Evolutionary conservation across 2,797 vertebrate genomes (phyloP).

Genomic region (Fratercula arctica): DNA sequence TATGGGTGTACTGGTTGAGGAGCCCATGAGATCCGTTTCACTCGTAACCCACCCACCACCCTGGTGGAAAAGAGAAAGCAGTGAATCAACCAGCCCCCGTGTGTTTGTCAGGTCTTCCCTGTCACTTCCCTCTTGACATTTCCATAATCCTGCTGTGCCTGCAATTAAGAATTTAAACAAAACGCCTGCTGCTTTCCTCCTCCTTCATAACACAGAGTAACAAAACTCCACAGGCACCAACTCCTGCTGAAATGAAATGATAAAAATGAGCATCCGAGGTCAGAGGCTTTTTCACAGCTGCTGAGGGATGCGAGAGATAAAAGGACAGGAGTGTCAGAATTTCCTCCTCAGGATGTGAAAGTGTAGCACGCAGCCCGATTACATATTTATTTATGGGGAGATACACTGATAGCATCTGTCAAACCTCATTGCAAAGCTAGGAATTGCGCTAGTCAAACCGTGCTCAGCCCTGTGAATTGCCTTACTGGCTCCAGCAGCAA

Average conservation of each 20-base stretch:
- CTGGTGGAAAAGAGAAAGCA: not conserved
- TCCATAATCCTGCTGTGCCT: slow-evolving; percentile 58
- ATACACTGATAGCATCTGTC: slow-evolving; percentile 34
- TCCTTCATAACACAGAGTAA: not conserved
- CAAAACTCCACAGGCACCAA: slow-evolving; percentile 26
- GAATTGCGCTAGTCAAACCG: not conserved
- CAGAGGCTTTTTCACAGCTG: slow-evolving; percentile 46
- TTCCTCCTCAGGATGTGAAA: slow-evolving; percentile 6
- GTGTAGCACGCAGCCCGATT: not conserved
- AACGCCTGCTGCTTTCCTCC: slow-evolving; percentile 53
- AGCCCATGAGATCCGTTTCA: not conserved
- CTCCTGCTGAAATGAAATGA: not conserved
- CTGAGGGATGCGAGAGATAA: slow-evolving; percentile 24
- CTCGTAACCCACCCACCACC: not conserved
- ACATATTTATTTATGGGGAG: slow-evolving; percentile 44
- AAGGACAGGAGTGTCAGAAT: slow-evolving; percentile 55
- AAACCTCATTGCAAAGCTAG: slow-evolving; percentile 1
- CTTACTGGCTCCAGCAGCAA: not conserved
- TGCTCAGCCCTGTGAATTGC: not conserved
- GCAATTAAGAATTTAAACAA: slow-evolving; percentile 67
- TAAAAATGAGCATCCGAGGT: slow-evolving; percentile 24
- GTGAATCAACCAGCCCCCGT: not conserved
- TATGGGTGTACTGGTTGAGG: not conserved
- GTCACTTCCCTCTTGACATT: slow-evolving; percentile 60
- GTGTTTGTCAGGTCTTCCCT: slow-evolving; percentile 35